Percentiles rank a stretch among this genome's conserved stretches.
Evolutionary conservation across 2,888 invertebrate species (phyloP).

Genomic region (Pristionchus mayeri): DNA sequence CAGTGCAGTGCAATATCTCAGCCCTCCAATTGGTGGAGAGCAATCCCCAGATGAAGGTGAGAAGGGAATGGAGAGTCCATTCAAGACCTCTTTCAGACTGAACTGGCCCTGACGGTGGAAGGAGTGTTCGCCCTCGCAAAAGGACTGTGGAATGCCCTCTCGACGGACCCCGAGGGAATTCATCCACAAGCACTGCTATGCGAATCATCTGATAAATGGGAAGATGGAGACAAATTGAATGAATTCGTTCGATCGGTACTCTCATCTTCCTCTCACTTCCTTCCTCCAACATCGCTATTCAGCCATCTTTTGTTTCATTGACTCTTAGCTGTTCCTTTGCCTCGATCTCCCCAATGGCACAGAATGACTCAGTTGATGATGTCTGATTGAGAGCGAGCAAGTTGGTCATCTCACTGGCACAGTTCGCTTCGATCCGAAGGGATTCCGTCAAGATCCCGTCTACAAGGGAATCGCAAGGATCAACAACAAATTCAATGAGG

Average conservation of each 20-base stretch:
- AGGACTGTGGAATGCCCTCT: conserved; percentile 23
- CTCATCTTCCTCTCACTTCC: too few relatives aligned
- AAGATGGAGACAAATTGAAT: conserved; percentile 68
- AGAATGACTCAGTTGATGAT: neutral
- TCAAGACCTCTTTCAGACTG: conserved; percentile 62
- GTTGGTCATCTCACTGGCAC: conserved; percentile 33
- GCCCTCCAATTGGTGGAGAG: conserved; percentile 73
- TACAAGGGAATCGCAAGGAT: conserved; percentile 40
- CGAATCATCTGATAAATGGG: conserved; percentile 71
- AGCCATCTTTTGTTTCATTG: conserved; percentile 1
- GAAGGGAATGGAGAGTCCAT: neutral
- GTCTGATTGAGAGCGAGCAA: conserved; percentile 38
- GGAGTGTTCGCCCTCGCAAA: conserved; percentile 60
- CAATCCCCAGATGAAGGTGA: conserved; percentile 72
- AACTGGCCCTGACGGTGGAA: conserved; percentile 71
- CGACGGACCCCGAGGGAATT: neutral
- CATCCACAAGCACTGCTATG: conserved; percentile 66
- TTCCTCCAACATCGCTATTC: conserved; percentile 48
- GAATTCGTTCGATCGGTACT: conserved; percentile 67
- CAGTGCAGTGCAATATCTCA: conserved; percentile 71
- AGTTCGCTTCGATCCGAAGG: conserved; percentile 31
- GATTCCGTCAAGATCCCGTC: neutral
- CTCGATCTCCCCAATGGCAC: neutral
- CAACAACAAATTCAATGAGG: conserved; percentile 37
- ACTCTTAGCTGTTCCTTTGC: neutral